Evolutionary conservation across 2,888 invertebrate genomes (phyloP).

Genomic region (Lepidonotus clava): DNA sequence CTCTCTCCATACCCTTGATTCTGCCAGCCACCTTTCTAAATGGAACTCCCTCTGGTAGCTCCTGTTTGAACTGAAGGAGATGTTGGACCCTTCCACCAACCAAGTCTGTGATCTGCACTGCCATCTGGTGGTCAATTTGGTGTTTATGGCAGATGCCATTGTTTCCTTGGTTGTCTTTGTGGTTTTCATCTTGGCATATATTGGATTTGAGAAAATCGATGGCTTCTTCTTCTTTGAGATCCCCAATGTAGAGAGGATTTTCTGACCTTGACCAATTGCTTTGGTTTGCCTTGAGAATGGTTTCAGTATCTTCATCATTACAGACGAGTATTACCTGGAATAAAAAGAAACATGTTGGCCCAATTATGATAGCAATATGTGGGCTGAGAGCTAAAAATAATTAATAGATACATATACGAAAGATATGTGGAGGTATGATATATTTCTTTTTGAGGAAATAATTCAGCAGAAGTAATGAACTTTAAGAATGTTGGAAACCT

Average conservation of each 20-base stretch:
- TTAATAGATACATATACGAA: too few relatives aligned
- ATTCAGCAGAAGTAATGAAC: too few relatives aligned
- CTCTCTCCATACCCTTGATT: slow-evolving; percentile 60
- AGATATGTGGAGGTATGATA: too few relatives aligned
- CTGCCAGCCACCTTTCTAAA: slow-evolving; percentile 36
- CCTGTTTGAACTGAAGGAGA: slow-evolving; percentile 58
- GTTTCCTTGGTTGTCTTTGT: not conserved
- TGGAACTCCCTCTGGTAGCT: slow-evolving; percentile 50
- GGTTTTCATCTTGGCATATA: not conserved
- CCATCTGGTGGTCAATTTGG: slow-evolving; percentile 42
- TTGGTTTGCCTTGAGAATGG: slow-evolving; percentile 56
- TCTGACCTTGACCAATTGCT: slow-evolving; percentile 65
- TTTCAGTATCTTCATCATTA: slow-evolving; percentile 60
- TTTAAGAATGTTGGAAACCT: too few relatives aligned
- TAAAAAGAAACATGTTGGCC: too few relatives aligned
- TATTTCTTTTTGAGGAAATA: too few relatives aligned
- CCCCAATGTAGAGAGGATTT: slow-evolving; percentile 60
- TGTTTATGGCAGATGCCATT: not conserved
- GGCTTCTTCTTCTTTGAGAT: slow-evolving; percentile 61
- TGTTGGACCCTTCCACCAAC: slow-evolving; percentile 63
- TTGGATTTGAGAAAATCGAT: slow-evolving; percentile 56
- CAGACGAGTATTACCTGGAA: slow-evolving; percentile 64
- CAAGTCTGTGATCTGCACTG: slow-evolving; percentile 52
- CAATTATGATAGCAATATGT: too few relatives aligned
- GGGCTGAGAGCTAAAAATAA: too few relatives aligned